These are phyloP conservation scores for Eidolon helvum DNA, from an alignment of 2,113 vertebrate species.

Conservation along the genomic window DNA sequence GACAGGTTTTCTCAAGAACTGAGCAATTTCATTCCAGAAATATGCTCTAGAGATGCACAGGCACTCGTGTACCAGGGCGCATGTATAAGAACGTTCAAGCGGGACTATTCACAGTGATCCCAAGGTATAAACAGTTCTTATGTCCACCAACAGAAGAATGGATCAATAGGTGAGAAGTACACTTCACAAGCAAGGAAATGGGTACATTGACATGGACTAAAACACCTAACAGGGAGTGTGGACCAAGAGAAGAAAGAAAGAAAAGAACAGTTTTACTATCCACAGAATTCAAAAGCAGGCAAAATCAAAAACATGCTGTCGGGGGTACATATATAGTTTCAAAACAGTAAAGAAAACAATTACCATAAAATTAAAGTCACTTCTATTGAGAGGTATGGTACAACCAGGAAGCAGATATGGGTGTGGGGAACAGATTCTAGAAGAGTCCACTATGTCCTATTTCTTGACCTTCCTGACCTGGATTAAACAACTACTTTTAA, in stretches of 20 bases:
- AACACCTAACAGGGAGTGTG: background rate
- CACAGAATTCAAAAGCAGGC: background rate
- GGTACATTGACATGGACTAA: background rate
- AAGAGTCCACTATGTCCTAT: background rate
- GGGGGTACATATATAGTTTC: background rate
- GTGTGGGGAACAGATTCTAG: background rate
- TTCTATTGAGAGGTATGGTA: no score
- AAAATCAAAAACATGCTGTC: background rate
- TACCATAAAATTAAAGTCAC: background rate
- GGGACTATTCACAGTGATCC: background rate
- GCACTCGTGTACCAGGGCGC: background rate
- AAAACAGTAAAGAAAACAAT: background rate
- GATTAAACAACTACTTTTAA: background rate
- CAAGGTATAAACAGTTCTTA: background rate
- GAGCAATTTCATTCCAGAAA: background rate
- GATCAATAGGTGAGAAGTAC: background rate
- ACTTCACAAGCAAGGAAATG: background rate
- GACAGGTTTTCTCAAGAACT: background rate
- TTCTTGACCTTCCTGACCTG: background rate
- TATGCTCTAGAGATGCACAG: background rate
- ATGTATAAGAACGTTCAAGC: background rate
- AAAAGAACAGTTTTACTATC: background rate
- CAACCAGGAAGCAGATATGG: background rate
- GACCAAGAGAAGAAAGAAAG: background rate
- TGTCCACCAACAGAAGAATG: background rate